Conservation (phyloP, 2,797 vertebrate species). For the Perodicticus potto region DNA sequence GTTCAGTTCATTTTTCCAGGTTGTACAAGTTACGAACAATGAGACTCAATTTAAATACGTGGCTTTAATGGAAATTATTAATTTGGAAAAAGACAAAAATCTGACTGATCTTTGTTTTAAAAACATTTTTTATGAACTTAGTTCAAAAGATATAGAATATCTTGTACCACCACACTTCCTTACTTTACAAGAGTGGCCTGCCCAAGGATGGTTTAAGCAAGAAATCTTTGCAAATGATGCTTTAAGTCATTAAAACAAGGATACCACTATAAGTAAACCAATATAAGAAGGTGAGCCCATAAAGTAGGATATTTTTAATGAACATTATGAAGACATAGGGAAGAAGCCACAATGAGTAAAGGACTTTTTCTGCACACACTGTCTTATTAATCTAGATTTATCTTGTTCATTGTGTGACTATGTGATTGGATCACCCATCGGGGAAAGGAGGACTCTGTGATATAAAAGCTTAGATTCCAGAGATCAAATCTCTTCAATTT, state of each 20-base stretch:
- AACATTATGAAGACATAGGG: neutral
- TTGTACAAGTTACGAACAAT: neutral
- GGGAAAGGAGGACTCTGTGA: neutral
- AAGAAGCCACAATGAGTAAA: neutral
- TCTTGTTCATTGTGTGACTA: neutral
- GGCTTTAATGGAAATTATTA: slow-evolving; percentile 2
- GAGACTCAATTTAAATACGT: neutral
- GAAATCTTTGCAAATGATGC: neutral
- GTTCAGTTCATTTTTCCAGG: slow-evolving; percentile 6
- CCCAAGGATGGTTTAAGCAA: neutral
- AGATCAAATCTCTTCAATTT: neutral
- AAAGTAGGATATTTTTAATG: neutral
- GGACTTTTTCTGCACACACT: neutral
- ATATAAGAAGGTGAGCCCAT: neutral
- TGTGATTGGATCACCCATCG: neutral
- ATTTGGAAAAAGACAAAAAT: slow-evolving; percentile 3
- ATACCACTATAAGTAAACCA: neutral
- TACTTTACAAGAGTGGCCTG: neutral
- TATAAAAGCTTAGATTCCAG: neutral
- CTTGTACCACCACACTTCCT: neutral
- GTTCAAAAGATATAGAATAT: neutral
- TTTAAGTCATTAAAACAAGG: neutral
- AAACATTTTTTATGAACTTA: neutral
- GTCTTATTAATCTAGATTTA: neutral
- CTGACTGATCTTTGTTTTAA: neutral